phyloP scores from a whole-genome alignment of 2,797 vertebrate species.

The Dromococcyx pavoninus region DNA sequence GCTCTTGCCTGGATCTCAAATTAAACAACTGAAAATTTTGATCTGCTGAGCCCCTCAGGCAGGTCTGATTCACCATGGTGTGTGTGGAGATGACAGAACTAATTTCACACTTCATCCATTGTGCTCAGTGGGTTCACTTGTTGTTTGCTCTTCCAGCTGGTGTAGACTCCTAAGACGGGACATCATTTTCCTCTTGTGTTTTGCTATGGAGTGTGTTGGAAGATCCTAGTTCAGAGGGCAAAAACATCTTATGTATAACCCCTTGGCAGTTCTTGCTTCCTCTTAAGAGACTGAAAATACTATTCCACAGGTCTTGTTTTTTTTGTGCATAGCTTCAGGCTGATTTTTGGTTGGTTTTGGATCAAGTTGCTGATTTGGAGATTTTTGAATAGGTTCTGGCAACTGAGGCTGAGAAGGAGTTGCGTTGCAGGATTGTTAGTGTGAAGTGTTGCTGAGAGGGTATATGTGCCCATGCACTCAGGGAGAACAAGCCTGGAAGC shows the following conservation, averaged over 20 bases:
- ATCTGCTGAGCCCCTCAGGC: not conserved
- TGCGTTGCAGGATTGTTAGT: not conserved
- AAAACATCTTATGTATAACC: accelerated
- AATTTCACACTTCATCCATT: conserved; percentile 63
- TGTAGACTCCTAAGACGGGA: not conserved
- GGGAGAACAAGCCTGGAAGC: not conserved
- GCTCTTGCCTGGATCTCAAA: not conserved
- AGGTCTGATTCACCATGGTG: not conserved
- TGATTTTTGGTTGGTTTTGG: not conserved
- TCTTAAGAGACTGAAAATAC: not conserved
- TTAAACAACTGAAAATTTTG: not conserved
- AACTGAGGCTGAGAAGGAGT: not conserved
- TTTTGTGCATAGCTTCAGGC: not conserved
- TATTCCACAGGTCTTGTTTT: not conserved
- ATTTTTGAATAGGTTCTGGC: not conserved
- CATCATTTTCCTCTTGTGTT: not conserved
- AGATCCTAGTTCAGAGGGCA: not conserved
- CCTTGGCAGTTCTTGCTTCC: not conserved
- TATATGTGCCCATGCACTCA: not conserved
- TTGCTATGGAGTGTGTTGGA: accelerated
- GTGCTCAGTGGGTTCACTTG: not conserved
- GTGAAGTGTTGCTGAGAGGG: not conserved
- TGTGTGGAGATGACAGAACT: conserved; percentile 51
- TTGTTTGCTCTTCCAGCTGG: not conserved
- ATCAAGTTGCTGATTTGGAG: not conserved